Base-by-base conservation (phyloP, 2,113 vertebrate species). In the Zosterops hypoxanthus region DNA sequence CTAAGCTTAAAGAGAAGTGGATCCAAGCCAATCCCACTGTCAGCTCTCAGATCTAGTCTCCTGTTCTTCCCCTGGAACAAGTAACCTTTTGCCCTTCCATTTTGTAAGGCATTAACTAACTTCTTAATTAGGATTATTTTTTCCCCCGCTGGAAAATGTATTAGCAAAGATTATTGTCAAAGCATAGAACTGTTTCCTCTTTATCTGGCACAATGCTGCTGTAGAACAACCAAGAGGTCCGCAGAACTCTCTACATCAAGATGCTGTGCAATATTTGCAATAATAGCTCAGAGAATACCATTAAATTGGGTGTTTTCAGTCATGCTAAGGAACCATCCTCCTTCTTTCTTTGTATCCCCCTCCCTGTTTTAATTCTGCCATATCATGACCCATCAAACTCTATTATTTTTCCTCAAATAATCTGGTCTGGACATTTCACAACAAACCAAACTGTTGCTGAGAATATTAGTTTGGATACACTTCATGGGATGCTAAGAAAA, bases 121-220 rank as follows among this genome's bases (percentile, higher is more conserved):
- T 86, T 90, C 82, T 95, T 91, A 94, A 81, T 95, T 92, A 95
- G 90, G 71, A 92, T 87, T 95, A 92, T 89, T 95, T 87, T 71
- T 75, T 68, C 13, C 56, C 85, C 82, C 49, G 3, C 63, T 97
- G 80, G 78, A 97, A 94, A 73, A 94, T 34, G 42, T 82, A 86
- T 88, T 87, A 88, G 76, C 44, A 90, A 79, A 92, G 82, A 78
- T 86, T 78, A 93, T 28, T 70, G 56, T 89, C 72, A 64, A 92
- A 61, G 90, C 55, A 68, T 65, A 82, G 59, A 89, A 72, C 41
- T 26, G 24, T 29, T 83, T 63, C 72, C 76, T 93, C 91, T 72
- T 84, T 59, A 88, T 52, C 86, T 95, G 84, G 75, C 64, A 95
- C 76, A 55, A 24, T 33, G 47, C 88, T 79, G 61, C 46, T 80